A percentile compares a stretch with the other conserved stretches of the same genome.
Evolutionary conservation across 2,113 vertebrate genomes (phyloP).

Genomic region (Danionella cerebrum): DNA sequence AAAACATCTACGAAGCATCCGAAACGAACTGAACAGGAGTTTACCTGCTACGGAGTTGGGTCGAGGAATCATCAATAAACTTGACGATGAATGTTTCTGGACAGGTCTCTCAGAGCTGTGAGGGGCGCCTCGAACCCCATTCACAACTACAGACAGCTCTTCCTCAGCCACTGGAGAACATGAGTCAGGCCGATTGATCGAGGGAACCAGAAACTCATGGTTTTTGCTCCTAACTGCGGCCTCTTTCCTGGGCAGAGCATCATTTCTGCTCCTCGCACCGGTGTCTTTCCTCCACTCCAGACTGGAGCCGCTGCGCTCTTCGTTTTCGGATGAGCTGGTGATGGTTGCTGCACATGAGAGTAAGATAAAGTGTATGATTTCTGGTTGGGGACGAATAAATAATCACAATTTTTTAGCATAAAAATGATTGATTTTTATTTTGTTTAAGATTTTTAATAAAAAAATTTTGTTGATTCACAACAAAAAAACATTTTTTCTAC

Average conservation of each 20-base stretch:
- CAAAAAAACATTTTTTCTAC: too few relatives aligned
- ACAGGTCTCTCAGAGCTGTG: slow-evolving; percentile 69
- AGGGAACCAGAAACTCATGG: too few relatives aligned
- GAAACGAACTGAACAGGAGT: not conserved
- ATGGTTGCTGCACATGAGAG: slow-evolving; percentile 74
- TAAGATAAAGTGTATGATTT: too few relatives aligned
- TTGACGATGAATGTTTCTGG: slow-evolving; percentile 71
- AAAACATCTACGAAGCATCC: not conserved
- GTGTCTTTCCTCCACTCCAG: slow-evolving; percentile 95
- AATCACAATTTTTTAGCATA: too few relatives aligned
- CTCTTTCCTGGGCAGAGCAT: slow-evolving; percentile 69
- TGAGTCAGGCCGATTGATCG: slow-evolving; percentile 84
- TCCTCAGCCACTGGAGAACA: slow-evolving; percentile 95
- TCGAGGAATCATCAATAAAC: slow-evolving; percentile 89
- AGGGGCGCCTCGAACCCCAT: not conserved
- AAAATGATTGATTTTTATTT: too few relatives aligned
- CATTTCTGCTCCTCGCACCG: slow-evolving; percentile 75
- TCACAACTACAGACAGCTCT: slow-evolving; percentile 65
- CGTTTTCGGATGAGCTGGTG: slow-evolving; percentile 97
- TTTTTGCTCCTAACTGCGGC: too few relatives aligned
- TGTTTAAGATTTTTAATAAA: too few relatives aligned
- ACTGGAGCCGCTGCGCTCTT: slow-evolving; percentile 95
- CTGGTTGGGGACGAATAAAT: too few relatives aligned
- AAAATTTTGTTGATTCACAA: too few relatives aligned
- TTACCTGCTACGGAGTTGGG: slow-evolving; percentile 98